Base-by-base conservation (phyloP, 2,888 invertebrate genomes). In the Sycophila texana region DNA sequence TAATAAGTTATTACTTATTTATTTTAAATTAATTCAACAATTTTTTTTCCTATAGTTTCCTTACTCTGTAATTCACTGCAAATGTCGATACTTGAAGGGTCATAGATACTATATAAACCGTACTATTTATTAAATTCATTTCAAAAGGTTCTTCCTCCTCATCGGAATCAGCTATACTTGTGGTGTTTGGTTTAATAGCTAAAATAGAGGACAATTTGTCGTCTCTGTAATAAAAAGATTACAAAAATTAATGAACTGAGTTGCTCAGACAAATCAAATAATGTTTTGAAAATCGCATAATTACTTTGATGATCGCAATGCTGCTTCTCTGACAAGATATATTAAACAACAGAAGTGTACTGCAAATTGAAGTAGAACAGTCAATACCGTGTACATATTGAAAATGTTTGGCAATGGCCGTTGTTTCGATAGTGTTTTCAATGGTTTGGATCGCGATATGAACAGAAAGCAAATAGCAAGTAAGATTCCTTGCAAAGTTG, bases 331-430 rank as follows among this genome's bases (percentile, higher is more conserved):
- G 2, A 98, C 98, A 84, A 99, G 92, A 90, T 95, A 98, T 68
- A 99, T 94, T 51, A 99, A 93, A 84, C 97, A 96, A 13, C 94
- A 89, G 91, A 99, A 99, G 90, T 99, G 99, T 5, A 99, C 97
- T 47, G 95, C 93, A 91, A 99, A 99, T 91, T 99, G 99, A 0
- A 95, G 91, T 66, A 99, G 92, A 77, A 99, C 99, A 1, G 99
- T 99, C 86, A 97, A 92, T 84, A 99, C 94, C 0, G 99, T 99
- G 91, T 99, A 99, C 72, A 97, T 90, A 91, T 99, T 99, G 92
- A 99, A 99, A 84, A 99, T 99, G 90, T 99, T 99, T 63, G 99
- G 98, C 84, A 99, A 92, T 0, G 99, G 99, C 58, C 99, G 94
- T 90, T 98, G 95, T 87, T 96, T 96, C 0, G 99, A 99, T 67